Conservation (phyloP, 1,140 invertebrate species). For the Papilio polyxenes region DNA sequence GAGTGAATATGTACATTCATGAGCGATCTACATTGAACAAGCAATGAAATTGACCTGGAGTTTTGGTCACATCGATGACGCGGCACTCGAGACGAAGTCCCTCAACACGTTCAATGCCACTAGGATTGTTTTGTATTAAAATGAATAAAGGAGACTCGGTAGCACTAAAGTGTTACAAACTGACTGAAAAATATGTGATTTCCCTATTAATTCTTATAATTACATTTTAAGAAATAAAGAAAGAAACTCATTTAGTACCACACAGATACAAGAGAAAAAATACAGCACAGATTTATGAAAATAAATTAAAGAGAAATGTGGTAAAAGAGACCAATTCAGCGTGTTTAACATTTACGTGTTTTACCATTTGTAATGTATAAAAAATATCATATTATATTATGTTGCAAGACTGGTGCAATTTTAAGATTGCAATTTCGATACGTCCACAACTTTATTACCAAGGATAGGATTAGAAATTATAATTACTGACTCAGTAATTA, state of each 20-base stretch:
- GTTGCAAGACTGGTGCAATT: neutral
- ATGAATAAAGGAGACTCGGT: neutral
- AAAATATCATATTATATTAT: neutral
- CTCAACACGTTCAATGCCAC: neutral
- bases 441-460: neutral
- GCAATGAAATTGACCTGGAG: neutral
- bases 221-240: no score
- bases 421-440: neutral
- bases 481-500: slow-evolving; percentile 6
- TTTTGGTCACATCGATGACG: neutral
- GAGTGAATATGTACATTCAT: slow-evolving; percentile 6
- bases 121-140: neutral
- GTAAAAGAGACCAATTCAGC: no score
- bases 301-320: no score
- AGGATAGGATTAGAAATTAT: slow-evolving; percentile 1
- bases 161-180: neutral
- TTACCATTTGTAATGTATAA: no score
- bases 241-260: no score
- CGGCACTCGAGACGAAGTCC: neutral
- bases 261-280: no score
- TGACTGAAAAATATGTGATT: neutral
- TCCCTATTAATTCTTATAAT: neutral
- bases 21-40: neutral
- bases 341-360: no score
- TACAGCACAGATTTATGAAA: no score